phyloP scores from a whole-genome alignment of 2,888 invertebrate species.

The Cantharis nigra region DNA sequence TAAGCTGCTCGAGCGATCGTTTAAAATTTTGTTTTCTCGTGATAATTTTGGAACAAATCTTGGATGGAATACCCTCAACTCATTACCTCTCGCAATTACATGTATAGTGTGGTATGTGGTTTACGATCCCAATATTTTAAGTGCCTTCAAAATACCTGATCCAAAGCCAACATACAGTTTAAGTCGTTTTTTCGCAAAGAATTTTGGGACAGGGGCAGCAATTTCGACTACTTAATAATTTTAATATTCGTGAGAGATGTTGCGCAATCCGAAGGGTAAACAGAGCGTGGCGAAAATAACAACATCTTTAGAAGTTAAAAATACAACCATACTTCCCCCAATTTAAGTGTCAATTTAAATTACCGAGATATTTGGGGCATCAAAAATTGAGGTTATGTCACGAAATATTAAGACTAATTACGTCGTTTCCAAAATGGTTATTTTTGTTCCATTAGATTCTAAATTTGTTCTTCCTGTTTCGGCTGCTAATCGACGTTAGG shows the following conservation, averaged over 20 bases:
- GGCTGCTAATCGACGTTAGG: not conserved
- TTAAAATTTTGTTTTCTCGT: not conserved
- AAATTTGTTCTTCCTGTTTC: not conserved
- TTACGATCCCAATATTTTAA: slow-evolving; percentile 22
- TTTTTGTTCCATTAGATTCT: not conserved
- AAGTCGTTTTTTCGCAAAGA: slow-evolving; percentile 3
- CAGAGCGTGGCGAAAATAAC: slow-evolving; percentile 14
- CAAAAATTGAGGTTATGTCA: not conserved
- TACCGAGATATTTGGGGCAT: not conserved
- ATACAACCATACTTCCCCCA: not conserved
- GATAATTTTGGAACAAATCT: slow-evolving; percentile 15
- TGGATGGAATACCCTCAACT: slow-evolving; percentile 29
- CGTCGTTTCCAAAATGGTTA: not conserved
- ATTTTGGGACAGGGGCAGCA: slow-evolving; percentile 8
- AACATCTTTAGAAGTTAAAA: slow-evolving; percentile 9
- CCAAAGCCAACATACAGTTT: slow-evolving; percentile 20
- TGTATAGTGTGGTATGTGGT: slow-evolving; percentile 35
- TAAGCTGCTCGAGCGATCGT: not conserved
- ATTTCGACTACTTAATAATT: slow-evolving; percentile 5
- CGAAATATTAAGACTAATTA: not conserved
- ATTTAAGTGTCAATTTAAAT: slow-evolving; percentile 1
- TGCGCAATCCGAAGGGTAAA: slow-evolving; percentile 14
- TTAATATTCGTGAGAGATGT: slow-evolving; percentile 12
- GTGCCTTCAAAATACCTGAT: slow-evolving; percentile 23
- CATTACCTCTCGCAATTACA: slow-evolving; percentile 46